Base-by-base conservation (phyloP, 2,113 vertebrate species). In the Xerus inauris region DNA sequence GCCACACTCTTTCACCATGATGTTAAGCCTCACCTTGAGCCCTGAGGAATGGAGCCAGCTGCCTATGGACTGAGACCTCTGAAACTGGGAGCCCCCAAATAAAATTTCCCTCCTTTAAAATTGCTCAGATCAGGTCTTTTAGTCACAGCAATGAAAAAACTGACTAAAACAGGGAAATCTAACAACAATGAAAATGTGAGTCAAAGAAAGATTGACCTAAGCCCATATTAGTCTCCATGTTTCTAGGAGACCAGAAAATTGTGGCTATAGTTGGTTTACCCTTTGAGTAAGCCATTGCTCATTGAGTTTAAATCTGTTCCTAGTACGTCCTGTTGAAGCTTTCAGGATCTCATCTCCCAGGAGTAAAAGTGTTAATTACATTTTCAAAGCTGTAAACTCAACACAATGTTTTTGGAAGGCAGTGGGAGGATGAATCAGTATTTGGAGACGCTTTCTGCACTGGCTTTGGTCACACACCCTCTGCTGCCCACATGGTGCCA, bases 341-440 rank as follows among this genome's bases (percentile, higher is more conserved):
- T 77, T 65, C 89, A 81, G 87, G 93, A 71, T 59, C 75, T 57
- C 35, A 77, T 93, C 93, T 96, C 95, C 85, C 54, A 12, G 71
- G 83, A 96, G 84, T 42, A 85, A 82, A 95, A 89, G 96, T 90
- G 96, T 85, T 97, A 84, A 97, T 97, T 96, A 97, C 94, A 96
- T 96, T 96, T 97, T 94, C 89, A 94, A 97, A 97, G 97, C 97
- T 95, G 94, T 92, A 51, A 96, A 80, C 30, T 38, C 80, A n/a
- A 87, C 51, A 73, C 79, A 95, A 35, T 93, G 97, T 84, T 94
- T 94, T 94, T 94, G 97, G 94, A 94, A 96, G 71, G 84, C 22
- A 11, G 96, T 97, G 93, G 97, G 97, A 96, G 97, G 91, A 79
- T 95, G 95, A 81, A 13, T 96, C 72, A 96, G 94, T 93, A 93